These are phyloP conservation scores for Scotopteryx bipunctaria DNA, from an alignment of 2,888 invertebrate genomes.

Conservation along the genomic window DNA sequence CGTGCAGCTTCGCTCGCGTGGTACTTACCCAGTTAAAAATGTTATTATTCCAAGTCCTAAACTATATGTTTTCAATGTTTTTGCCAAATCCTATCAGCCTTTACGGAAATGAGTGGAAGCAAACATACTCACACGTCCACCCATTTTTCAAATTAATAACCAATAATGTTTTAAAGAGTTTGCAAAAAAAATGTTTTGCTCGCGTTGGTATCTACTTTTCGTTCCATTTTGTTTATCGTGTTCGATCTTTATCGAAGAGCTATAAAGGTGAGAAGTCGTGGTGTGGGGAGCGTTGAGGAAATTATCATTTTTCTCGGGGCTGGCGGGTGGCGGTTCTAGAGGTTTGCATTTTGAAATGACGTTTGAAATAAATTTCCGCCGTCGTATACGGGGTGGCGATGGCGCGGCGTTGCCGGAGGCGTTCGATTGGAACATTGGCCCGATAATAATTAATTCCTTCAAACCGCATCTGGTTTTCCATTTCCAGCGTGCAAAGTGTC, in stretches of 20 bases:
- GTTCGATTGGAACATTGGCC: conserved; percentile 78
- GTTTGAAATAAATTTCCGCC: conserved; percentile 78
- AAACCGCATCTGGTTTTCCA: conserved; percentile 55
- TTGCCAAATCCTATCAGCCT: no score
- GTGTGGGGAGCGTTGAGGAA: conserved; percentile 48
- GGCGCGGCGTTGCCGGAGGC: conserved; percentile 59
- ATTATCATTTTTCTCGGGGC: conserved; percentile 62
- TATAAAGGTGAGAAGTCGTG: conserved; percentile 35
- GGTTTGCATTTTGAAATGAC: conserved; percentile 72
- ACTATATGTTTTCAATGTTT: no score
- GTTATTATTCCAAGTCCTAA: no score
- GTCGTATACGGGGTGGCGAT: conserved; percentile 39
- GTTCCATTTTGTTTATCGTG: conserved; percentile 18
- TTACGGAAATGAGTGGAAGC: no score
- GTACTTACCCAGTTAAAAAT: no score
- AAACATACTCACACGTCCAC: no score
- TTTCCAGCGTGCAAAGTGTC: conserved; percentile 39
- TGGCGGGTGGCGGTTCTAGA: conserved; percentile 41
- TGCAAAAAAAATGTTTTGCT: no score
- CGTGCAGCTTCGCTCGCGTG: no score
- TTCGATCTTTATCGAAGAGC: conserved; percentile 12
- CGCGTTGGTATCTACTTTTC: no score
- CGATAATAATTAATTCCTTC: conserved; percentile 75
- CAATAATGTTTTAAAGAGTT: no score
- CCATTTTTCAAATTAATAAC: no score